These are phyloP conservation scores for Lynx canadensis DNA, from an alignment of 2,113 vertebrate species.

Conservation along the genomic window DNA sequence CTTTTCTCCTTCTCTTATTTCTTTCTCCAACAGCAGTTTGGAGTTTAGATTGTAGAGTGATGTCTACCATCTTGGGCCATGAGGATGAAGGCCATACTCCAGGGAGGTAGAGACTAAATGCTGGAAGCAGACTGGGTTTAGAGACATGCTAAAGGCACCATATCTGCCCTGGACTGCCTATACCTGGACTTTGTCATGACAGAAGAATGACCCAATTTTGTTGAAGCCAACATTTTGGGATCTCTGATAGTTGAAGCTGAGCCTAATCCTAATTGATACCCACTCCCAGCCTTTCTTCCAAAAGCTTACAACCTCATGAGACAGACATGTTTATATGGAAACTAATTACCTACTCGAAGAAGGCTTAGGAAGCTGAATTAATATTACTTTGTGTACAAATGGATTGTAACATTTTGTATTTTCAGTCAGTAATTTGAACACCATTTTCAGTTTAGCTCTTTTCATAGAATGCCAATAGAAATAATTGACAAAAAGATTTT, in stretches of 20 bases:
- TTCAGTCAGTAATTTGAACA: not conserved
- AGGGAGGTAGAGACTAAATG: not conserved
- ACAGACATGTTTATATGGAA: not conserved
- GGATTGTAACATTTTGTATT: not conserved
- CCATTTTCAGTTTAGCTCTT: not conserved
- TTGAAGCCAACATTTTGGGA: not conserved
- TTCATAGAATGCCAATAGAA: not conserved
- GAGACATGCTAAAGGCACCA: not conserved
- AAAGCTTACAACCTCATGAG: not conserved
- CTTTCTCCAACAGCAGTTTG: not conserved
- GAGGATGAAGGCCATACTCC: not conserved
- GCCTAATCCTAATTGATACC: not conserved
- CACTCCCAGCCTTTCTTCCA: not conserved
- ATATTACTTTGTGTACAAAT: not conserved
- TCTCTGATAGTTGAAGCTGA: not conserved
- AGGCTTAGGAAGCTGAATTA: not conserved
- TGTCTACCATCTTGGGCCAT: not conserved
- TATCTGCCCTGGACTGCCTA: not conserved
- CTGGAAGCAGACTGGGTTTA: not conserved
- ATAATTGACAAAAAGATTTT: not conserved
- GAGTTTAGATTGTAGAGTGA: not conserved
- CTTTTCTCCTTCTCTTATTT: not conserved
- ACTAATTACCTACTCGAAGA: not conserved
- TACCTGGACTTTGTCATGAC: not conserved
- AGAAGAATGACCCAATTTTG: not conserved